Evolutionary conservation across 2,888 invertebrate species (phyloP).

Genomic region (Dasypogon diadema): DNA sequence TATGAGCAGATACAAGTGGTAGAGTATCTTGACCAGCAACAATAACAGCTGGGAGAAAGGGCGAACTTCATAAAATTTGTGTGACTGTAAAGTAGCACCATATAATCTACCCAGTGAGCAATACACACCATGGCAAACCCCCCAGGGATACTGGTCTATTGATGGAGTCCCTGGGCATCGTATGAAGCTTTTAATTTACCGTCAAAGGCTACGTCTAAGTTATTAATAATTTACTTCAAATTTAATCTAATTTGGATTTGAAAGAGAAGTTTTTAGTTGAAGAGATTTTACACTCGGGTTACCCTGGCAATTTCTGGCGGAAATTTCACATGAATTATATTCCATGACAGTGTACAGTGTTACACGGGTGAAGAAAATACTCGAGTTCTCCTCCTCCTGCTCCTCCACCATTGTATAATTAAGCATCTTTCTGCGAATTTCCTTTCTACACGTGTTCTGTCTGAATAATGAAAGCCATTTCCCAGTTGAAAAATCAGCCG

Average conservation of each 20-base stretch:
- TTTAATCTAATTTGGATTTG: constrained; percentile 27
- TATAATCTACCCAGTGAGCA: background rate
- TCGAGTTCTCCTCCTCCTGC: too few relatives aligned
- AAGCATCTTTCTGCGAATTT: background rate
- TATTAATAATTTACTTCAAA: constrained; percentile 47
- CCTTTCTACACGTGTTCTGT: background rate
- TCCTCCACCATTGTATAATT: constrained; percentile 10
- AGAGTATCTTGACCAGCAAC: background rate
- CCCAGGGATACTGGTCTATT: background rate
- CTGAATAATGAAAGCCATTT: background rate
- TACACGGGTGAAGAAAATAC: too few relatives aligned
- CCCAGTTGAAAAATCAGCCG: background rate
- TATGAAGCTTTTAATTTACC: background rate
- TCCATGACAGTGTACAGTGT: background rate
- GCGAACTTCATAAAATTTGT: constrained; percentile 3
- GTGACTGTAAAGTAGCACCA: constrained; percentile 18
- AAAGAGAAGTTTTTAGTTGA: too few relatives aligned
- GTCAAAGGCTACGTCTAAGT: background rate
- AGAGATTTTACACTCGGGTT: too few relatives aligned
- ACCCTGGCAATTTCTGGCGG: too few relatives aligned
- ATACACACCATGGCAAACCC: background rate
- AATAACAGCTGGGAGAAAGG: background rate
- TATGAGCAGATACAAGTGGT: constrained; percentile 41
- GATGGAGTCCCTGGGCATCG: constrained; percentile 18
- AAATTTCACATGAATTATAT: background rate